phyloP scores from a whole-genome alignment of 2,888 invertebrate genomes.

The Eupithecia subumbrata region DNA sequence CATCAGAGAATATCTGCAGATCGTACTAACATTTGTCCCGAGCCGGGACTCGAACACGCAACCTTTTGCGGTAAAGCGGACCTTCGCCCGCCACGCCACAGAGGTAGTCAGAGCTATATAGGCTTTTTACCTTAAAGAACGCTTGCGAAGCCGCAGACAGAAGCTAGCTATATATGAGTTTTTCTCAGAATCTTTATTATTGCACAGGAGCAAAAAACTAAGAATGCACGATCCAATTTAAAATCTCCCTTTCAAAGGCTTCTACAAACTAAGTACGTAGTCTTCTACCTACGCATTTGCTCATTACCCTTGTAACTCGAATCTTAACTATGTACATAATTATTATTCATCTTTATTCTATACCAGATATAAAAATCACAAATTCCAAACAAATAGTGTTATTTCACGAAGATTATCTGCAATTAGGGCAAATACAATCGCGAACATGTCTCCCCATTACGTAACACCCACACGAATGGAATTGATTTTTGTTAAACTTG shows the following conservation, averaged over 20 bases:
- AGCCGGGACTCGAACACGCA: too few species aligned
- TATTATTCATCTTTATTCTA: background rate
- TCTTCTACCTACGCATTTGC: constrained; percentile 1
- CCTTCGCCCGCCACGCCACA: too few species aligned
- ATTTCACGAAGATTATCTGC: constrained; percentile 50
- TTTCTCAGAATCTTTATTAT: background rate
- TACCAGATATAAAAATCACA: constrained; percentile 5
- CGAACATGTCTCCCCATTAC: constrained; percentile 72
- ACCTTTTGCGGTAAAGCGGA: too few species aligned
- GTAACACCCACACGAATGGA: constrained; percentile 77
- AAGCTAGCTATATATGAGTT: background rate
- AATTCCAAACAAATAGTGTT: constrained; percentile 17
- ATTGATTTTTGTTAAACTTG: constrained; percentile 78
- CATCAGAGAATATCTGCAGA: too few species aligned
- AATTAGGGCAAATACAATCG: constrained; percentile 67
- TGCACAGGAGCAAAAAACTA: background rate
- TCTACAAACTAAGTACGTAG: constrained; percentile 6
- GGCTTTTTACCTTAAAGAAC: background rate
- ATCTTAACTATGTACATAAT: background rate
- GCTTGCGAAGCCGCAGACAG: background rate
- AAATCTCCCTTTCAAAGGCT: constrained; percentile 29
- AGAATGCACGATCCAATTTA: background rate
- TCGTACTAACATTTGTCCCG: too few species aligned
- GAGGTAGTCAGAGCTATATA: too few species aligned
- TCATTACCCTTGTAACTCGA: background rate